A percentile compares a stretch with the other conserved stretches of the same genome.
phyloP scores from a whole-genome alignment of 1,140 invertebrate species.

The Heliothis subflexa region DNA sequence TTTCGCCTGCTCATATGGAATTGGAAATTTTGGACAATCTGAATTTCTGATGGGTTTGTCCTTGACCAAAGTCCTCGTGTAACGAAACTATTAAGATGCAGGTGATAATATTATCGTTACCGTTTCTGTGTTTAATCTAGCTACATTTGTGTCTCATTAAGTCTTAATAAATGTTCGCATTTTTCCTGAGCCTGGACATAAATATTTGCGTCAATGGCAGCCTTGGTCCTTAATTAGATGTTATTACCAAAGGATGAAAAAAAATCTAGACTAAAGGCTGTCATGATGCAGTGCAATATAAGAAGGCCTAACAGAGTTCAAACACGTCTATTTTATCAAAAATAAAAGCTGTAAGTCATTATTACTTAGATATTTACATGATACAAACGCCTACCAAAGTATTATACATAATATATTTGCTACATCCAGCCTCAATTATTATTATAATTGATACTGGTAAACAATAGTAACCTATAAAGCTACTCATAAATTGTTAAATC shows the following conservation, averaged over 20 bases:
- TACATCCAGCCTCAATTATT: constrained; percentile 4
- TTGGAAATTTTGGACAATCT: constrained; percentile 62
- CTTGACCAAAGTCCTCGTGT: constrained; percentile 64
- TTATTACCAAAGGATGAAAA: too few relatives aligned
- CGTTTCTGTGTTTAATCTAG: constrained; percentile 6
- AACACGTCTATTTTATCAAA: too few relatives aligned
- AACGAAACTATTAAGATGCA: constrained; percentile 54
- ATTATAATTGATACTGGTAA: constrained; percentile 25
- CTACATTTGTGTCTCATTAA: neutral
- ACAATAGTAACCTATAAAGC: constrained; percentile 31
- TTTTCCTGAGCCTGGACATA: too few relatives aligned
- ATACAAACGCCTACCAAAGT: neutral
- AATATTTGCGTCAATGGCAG: too few relatives aligned
- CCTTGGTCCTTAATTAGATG: too few relatives aligned
- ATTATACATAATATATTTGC: neutral
- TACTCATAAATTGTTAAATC: constrained; percentile 40
- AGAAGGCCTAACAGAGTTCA: too few relatives aligned
- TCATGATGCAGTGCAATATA: too few relatives aligned
- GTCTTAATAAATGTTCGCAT: neutral
- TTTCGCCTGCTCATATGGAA: constrained; percentile 54
- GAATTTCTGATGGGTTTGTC: constrained; percentile 64
- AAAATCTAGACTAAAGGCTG: too few relatives aligned
- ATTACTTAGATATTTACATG: neutral
- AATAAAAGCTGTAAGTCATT: neutral
- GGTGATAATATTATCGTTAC: constrained; percentile 55